Conservation (phyloP, 2,797 vertebrate genomes). For the Galaxias olidus region DNA sequence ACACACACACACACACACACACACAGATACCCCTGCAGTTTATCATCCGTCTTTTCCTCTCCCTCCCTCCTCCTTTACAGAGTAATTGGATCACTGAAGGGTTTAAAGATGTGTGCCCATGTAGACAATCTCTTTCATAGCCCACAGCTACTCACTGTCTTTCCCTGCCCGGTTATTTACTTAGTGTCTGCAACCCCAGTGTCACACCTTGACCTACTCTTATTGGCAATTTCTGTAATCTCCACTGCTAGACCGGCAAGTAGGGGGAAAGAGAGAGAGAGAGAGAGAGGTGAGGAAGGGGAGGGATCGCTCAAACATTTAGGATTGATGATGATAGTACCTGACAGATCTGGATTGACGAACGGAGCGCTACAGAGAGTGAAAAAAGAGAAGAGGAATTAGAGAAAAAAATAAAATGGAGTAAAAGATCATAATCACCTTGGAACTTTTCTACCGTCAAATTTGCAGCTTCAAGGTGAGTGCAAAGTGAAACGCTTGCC, state of each 20-base stretch:
- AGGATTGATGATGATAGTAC: neutral
- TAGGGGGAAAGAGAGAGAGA: neutral
- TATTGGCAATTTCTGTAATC: conserved; percentile 17
- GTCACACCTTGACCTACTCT: too few relatives aligned
- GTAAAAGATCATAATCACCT: conserved; percentile 23
- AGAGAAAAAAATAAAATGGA: conserved; percentile 31
- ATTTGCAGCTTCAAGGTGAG: conserved; percentile 62
- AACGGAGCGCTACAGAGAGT: conserved; percentile 19
- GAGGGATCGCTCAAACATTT: neutral
- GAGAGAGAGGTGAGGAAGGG: neutral
- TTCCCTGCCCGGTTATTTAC: neutral
- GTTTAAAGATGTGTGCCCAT: too few relatives aligned
- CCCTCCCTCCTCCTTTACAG: too few relatives aligned
- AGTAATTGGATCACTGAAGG: too few relatives aligned
- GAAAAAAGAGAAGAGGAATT: conserved; percentile 26
- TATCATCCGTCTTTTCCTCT: too few relatives aligned
- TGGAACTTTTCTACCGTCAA: conserved; percentile 4
- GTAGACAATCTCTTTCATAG: too few relatives aligned
- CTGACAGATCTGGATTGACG: conserved; percentile 2
- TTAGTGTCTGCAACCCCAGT: conserved; percentile 20
- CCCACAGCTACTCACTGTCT: too few relatives aligned
- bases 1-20: too few relatives aligned
- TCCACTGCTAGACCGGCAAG: conserved; percentile 11
- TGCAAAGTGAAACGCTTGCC: conserved; percentile 44
- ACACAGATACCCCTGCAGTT: too few relatives aligned